A percentile compares a stretch with the other conserved stretches of the same genome.
These are phyloP conservation scores for Tupiocoris notatus DNA, from an alignment of 2,888 invertebrate genomes.

Conservation along the genomic window DNA sequence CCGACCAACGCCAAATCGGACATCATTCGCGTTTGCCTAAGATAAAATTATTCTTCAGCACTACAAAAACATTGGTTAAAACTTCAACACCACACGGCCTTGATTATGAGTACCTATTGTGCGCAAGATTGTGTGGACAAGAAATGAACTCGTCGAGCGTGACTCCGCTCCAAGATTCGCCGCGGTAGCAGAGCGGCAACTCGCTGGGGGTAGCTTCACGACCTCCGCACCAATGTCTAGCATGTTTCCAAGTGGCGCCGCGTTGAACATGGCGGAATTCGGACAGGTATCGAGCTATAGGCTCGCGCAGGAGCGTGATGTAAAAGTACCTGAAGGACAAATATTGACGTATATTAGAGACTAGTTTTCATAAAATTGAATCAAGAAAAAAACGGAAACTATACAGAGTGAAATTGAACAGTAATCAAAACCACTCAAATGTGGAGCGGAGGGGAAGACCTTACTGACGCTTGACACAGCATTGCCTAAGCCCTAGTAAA, in stretches of 20 bases:
- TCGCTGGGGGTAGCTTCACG: constrained; percentile 75
- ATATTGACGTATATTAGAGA: too few species aligned
- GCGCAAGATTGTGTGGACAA: constrained; percentile 91
- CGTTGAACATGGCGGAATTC: constrained; percentile 96
- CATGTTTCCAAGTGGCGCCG: constrained; percentile 93
- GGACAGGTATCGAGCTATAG: constrained; percentile 88
- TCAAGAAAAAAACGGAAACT: too few species aligned
- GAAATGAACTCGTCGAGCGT: constrained; percentile 84
- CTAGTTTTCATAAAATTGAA: too few species aligned
- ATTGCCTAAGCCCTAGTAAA: too few species aligned
- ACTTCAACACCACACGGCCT: too few species aligned
- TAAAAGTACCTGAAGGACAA: constrained; percentile 78
- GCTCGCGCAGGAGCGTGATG: constrained; percentile 91
- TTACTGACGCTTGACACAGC: too few species aligned
- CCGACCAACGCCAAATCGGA: constrained; percentile 92
- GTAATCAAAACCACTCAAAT: too few species aligned
- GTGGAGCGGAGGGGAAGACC: too few species aligned
- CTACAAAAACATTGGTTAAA: too few species aligned
- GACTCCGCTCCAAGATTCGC: constrained; percentile 85
- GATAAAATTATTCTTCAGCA: too few species aligned
- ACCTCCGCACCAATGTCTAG: constrained; percentile 64
- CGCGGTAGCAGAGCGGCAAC: constrained; percentile 76
- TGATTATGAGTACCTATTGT: constrained; percentile 67
- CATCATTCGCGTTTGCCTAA: constrained; percentile 92
- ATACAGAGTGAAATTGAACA: too few species aligned